Evolutionary conservation across 2,888 invertebrate species (phyloP).

Genomic region (Drepanosiphum platanoidis): DNA sequence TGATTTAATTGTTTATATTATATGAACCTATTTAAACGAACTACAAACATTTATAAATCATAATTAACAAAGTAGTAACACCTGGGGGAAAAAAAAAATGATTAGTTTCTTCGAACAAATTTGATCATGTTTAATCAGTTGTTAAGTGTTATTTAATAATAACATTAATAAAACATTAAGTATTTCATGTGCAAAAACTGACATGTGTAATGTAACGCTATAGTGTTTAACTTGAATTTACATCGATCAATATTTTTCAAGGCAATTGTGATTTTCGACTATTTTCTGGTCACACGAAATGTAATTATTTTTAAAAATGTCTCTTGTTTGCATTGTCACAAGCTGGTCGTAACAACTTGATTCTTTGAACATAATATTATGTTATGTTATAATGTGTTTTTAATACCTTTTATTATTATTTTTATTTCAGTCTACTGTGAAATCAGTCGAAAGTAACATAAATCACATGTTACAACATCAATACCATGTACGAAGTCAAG

Average conservation of each 20-base stretch:
- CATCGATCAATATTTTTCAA: too few relatives aligned
- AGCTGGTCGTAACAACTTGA: neutral
- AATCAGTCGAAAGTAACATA: slow-evolving; percentile 83
- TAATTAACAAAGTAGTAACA: neutral
- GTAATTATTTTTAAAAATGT: too few relatives aligned
- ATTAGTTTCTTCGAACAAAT: neutral
- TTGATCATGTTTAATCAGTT: too few relatives aligned
- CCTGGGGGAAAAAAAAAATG: neutral
- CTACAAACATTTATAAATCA: neutral
- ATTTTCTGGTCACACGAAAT: too few relatives aligned
- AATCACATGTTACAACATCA: slow-evolving; percentile 87
- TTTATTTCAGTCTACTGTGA: slow-evolving; percentile 75
- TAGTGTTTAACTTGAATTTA: too few relatives aligned
- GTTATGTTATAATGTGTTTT: neutral
- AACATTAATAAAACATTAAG: too few relatives aligned
- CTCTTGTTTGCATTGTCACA: neutral
- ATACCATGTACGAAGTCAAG: slow-evolving; percentile 81
- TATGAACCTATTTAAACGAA: neutral
- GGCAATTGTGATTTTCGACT: too few relatives aligned
- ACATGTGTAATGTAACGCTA: too few relatives aligned
- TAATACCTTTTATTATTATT: slow-evolving; percentile 40
- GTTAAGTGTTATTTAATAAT: neutral
- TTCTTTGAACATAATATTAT: too few relatives aligned
- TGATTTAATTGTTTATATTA: neutral
- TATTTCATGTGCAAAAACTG: too few relatives aligned